A percentile compares a stretch with the other conserved stretches of the same genome.
Conservation (phyloP, 2,113 vertebrate genomes). For the Pluvialis apricaria region DNA sequence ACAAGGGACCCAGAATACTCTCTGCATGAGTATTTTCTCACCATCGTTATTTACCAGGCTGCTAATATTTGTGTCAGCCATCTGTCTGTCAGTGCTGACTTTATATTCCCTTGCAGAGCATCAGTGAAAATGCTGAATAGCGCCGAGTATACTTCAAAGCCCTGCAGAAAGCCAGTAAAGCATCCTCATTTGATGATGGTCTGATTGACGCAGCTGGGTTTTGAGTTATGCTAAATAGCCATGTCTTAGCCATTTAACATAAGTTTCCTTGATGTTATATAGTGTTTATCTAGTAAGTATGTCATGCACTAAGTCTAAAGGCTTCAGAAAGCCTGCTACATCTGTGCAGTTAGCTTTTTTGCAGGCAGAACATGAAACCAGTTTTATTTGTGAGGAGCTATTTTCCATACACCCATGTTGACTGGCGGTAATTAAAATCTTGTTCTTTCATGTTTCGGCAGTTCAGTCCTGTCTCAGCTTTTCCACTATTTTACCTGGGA, state of each 20-base stretch:
- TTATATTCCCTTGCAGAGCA: conserved; percentile 45
- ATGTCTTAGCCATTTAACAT: conserved; percentile 36
- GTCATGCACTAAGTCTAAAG: conserved; percentile 35
- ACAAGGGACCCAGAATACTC: conserved; percentile 19
- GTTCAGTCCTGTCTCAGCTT: conserved; percentile 40
- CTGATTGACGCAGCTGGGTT: conserved; percentile 58
- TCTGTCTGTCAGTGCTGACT: conserved; percentile 52
- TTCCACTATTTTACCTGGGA: conserved; percentile 29
- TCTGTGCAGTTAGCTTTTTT: conserved; percentile 19
- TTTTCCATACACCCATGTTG: conserved; percentile 46
- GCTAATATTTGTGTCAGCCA: conserved; percentile 65
- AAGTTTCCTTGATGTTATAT: conserved; percentile 41
- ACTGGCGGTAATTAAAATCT: conserved; percentile 60
- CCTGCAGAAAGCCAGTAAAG: conserved; percentile 42
- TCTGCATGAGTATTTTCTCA: conserved; percentile 2
- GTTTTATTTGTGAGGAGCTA: conserved; percentile 2
- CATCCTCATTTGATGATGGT: conserved; percentile 47
- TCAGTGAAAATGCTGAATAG: conserved; percentile 56
- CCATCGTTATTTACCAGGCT: conserved; percentile 34
- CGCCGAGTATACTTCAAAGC: conserved; percentile 33
- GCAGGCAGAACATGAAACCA: conserved; percentile 34
- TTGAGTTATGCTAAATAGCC: conserved; percentile 56
- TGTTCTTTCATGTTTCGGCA: conserved; percentile 47
- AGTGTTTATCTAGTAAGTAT: conserved; percentile 36
- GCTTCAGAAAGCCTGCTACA: conserved; percentile 23